phyloP scores from a whole-genome alignment of 1,140 invertebrate species.

The Oppia nitens region DNA sequence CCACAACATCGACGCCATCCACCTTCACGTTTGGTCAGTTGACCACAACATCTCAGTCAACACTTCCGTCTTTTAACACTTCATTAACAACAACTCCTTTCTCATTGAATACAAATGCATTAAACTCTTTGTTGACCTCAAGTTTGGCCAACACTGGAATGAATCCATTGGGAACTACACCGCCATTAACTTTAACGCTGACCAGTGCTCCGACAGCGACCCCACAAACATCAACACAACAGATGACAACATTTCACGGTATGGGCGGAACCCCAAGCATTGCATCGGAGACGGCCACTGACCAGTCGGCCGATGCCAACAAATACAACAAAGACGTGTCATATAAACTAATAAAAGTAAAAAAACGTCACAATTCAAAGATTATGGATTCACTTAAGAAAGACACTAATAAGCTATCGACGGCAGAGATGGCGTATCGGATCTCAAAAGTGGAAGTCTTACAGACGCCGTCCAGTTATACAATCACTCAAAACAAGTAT shows the following conservation, averaged over 20 bases:
- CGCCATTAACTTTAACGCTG: constrained; percentile 8
- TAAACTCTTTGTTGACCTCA: not conserved
- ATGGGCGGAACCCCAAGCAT: constrained; percentile 2
- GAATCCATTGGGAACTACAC: not conserved
- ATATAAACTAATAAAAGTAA: constrained; percentile 10
- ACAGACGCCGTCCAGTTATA: not conserved
- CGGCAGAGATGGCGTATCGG: constrained; percentile 15
- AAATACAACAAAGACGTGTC: constrained; percentile 4
- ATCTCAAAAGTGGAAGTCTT: constrained; percentile 1
- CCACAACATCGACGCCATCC: not conserved
- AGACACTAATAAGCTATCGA: constrained; percentile 9
- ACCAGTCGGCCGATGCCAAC: not conserved
- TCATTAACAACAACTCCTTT: not conserved
- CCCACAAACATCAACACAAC: not conserved
- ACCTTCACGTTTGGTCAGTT: not conserved
- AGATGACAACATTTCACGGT: constrained; percentile 1
- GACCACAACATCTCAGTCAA: not conserved
- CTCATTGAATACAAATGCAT: not conserved
- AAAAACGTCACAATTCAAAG: constrained; percentile 7
- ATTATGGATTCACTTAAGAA: constrained; percentile 13
- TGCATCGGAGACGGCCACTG: not conserved
- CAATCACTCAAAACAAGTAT: constrained; percentile 7
- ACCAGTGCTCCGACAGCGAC: not conserved
- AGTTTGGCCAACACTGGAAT: not conserved
- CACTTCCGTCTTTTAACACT: not conserved